phyloP scores from a whole-genome alignment of 2,888 invertebrate species.

The Drosophila infuscata region DNA sequence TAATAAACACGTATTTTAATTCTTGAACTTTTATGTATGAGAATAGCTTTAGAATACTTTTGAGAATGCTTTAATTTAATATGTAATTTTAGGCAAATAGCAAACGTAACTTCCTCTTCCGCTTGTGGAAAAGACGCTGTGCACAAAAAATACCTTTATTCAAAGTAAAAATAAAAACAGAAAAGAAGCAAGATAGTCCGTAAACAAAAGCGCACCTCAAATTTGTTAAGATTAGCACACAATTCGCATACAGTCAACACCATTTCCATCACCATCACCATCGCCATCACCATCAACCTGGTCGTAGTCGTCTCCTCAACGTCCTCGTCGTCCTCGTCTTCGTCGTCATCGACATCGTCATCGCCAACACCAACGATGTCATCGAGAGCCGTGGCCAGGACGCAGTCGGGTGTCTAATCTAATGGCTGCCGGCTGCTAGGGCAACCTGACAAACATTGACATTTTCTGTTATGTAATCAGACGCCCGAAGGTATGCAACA shows the following conservation, averaged over 20 bases:
- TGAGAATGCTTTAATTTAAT: too few relatives aligned
- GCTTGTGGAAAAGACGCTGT: neutral
- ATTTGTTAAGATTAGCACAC: conserved; percentile 80
- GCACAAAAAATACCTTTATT: neutral
- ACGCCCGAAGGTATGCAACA: conserved; percentile 68
- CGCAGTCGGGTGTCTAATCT: conserved; percentile 68
- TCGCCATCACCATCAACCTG: conserved; percentile 26
- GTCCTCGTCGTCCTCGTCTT: conserved; percentile 12
- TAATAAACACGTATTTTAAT: neutral
- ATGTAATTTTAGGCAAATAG: neutral
- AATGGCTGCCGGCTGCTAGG: conserved; percentile 71
- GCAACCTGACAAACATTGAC: conserved; percentile 76
- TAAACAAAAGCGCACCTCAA: conserved; percentile 74
- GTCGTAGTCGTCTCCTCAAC: neutral
- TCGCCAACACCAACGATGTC: neutral
- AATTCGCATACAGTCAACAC: conserved; percentile 76
- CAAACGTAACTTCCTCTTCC: neutral
- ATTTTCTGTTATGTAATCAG: conserved; percentile 80
- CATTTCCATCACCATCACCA: conserved; percentile 20
- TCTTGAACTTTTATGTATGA: neutral
- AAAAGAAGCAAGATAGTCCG: conserved; percentile 28
- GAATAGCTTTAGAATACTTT: too few relatives aligned
- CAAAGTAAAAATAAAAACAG: neutral
- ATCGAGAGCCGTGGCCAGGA: conserved; percentile 31
- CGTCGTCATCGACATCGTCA: conserved; percentile 23